Conservation (phyloP, 2,797 vertebrate species). For the Knipowitschia caucasica region DNA sequence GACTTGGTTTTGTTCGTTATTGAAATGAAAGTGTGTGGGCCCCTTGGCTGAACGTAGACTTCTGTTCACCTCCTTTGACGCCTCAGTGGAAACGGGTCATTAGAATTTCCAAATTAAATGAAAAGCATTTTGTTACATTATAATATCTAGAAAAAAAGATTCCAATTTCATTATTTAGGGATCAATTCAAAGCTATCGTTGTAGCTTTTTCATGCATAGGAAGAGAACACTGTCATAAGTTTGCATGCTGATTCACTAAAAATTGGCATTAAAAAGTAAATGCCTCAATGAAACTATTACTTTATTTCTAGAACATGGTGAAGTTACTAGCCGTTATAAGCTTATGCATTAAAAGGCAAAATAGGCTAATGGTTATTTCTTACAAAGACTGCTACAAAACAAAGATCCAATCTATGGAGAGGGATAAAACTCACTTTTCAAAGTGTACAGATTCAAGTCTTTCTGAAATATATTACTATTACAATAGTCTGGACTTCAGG, state of each 20-base stretch:
- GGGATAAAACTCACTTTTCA: not conserved
- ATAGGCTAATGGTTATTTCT: constrained; percentile 25
- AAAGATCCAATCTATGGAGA: not conserved
- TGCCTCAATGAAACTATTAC: not conserved
- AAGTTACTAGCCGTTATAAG: constrained; percentile 35
- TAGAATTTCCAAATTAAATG: constrained; percentile 1
- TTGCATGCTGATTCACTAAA: not conserved
- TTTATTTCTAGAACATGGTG: constrained; percentile 31
- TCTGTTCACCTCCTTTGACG: constrained; percentile 5
- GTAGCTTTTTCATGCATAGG: not conserved
- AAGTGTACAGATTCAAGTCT: not conserved
- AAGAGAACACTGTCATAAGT: not conserved
- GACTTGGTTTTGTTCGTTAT: constrained; percentile 5
- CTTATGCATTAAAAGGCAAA: constrained; percentile 4
- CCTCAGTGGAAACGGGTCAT: not conserved
- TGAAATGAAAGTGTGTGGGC: not conserved
- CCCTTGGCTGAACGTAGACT: constrained; percentile 2
- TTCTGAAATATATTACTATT: too few species aligned
- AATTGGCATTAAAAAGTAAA: not conserved
- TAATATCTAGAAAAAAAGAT: not conserved
- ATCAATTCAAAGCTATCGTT: not conserved
- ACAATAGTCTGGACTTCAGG: too few species aligned
- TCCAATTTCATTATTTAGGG: not conserved
- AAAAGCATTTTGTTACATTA: not conserved
- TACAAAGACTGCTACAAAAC: not conserved